Conservation (phyloP, 2,113 vertebrate species). For the Megaleporinus macrocephalus region DNA sequence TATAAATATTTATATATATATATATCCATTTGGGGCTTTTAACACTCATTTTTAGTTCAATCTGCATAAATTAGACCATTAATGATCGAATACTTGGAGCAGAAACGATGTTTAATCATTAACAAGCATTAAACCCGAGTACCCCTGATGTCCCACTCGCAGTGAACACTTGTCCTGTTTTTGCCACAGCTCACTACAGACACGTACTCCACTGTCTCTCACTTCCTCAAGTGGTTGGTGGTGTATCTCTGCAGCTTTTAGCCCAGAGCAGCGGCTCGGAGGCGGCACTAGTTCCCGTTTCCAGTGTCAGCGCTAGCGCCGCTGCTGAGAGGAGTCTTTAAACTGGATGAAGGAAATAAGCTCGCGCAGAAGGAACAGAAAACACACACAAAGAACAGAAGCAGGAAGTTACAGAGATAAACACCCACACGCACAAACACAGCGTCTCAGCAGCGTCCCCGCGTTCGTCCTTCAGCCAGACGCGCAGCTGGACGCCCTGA, state of each 20-base stretch:
- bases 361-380: conserved; percentile 53
- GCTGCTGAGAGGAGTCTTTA: background rate
- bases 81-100: no score
- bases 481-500: background rate
- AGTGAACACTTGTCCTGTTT: background rate
- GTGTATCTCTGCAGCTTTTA: background rate
- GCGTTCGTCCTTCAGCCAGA: background rate
- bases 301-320: background rate
- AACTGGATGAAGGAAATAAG: conserved; percentile 54
- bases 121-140: background rate
- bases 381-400: conserved; percentile 65
- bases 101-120: no score
- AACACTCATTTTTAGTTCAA: no score
- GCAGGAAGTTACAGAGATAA: conserved; percentile 56
- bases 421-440: background rate
- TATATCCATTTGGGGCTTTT: no score
- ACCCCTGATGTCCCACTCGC: background rate
- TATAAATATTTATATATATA: no score
- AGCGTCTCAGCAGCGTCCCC: background rate
- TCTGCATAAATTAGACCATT: no score
- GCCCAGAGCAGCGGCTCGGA: no score
- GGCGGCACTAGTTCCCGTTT: background rate
- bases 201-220: no score
- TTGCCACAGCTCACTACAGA: background rate
- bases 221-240: background rate